These are phyloP conservation scores for Selenia dentaria DNA, from an alignment of 2,888 invertebrate genomes.

Conservation along the genomic window DNA sequence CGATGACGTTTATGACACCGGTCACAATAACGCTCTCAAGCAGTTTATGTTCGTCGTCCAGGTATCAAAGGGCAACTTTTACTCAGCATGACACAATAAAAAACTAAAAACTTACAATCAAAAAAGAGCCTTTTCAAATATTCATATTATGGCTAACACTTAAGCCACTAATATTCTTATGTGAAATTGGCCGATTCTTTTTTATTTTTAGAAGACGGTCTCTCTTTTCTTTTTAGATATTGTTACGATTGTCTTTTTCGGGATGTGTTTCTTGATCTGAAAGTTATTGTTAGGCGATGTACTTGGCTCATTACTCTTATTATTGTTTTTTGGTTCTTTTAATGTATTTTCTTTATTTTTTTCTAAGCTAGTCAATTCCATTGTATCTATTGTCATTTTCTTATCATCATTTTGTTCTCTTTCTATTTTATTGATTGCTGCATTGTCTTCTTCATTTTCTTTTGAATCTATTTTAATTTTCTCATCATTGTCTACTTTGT, in stretches of 20 bases:
- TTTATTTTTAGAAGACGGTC: slow-evolving; percentile 9
- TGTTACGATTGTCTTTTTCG: slow-evolving; percentile 3
- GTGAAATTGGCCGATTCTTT: slow-evolving; percentile 10
- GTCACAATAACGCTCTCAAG: too few species aligned
- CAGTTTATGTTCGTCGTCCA: too few species aligned
- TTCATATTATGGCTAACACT: slow-evolving; percentile 5
- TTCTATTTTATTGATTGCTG: slow-evolving; percentile 5
- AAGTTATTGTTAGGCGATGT: too few species aligned
- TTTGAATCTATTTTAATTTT: background rate
- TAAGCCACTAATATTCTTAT: slow-evolving; percentile 9
- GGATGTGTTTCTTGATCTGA: background rate
- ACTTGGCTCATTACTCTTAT: too few species aligned
- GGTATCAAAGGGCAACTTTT: too few species aligned
- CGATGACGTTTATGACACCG: too few species aligned
- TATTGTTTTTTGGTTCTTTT: slow-evolving; percentile 2
- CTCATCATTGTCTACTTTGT: background rate
- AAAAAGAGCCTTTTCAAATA: slow-evolving; percentile 5
- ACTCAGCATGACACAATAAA: too few species aligned
- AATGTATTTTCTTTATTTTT: slow-evolving; percentile 5
- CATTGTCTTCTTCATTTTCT: slow-evolving; percentile 5
- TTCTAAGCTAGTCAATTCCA: slow-evolving; percentile 3
- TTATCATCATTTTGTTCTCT: slow-evolving; percentile 9
- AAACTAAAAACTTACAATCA: background rate
- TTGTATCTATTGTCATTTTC: slow-evolving; percentile 12
- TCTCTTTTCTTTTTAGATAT: slow-evolving; percentile 4